These are phyloP conservation scores for Festucalex cinctus DNA, from an alignment of 2,113 vertebrate genomes.

Conservation along the genomic window DNA sequence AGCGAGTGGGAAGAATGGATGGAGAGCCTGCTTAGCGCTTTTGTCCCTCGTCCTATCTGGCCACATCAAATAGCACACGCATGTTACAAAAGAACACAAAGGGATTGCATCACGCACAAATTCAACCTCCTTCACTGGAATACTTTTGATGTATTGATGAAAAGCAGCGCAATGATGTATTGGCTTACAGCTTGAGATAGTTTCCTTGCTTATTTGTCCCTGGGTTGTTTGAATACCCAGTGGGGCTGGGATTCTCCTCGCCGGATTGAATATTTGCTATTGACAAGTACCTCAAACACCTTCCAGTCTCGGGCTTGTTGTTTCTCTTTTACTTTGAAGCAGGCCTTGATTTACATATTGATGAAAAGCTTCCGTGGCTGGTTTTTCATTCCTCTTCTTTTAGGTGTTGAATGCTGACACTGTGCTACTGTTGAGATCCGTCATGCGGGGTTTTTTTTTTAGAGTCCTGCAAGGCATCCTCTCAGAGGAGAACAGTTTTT, in stretches of 20 bases:
- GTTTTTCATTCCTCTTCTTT: slow-evolving; percentile 49
- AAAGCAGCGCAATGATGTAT: slow-evolving; percentile 43
- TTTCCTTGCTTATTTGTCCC: slow-evolving; percentile 7
- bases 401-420: slow-evolving; percentile 40
- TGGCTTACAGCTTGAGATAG: slow-evolving; percentile 23
- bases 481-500: slow-evolving; percentile 37
- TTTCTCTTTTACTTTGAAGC: slow-evolving; percentile 44
- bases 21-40: slow-evolving; percentile 15
- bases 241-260: slow-evolving; percentile 15
- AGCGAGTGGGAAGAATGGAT: slow-evolving; percentile 9
- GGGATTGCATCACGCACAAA: slow-evolving; percentile 63
- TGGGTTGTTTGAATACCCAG: slow-evolving; percentile 17
- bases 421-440: slow-evolving; percentile 41
- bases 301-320: slow-evolving; percentile 22
- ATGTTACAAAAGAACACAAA: slow-evolving; percentile 64
- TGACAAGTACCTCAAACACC: slow-evolving; percentile 37
- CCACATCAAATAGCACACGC: slow-evolving; percentile 29
- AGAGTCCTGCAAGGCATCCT: slow-evolving; percentile 35
- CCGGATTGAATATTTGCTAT: slow-evolving; percentile 30
- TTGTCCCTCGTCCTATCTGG: slow-evolving; percentile 7
- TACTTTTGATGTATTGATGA: slow-evolving; percentile 62
- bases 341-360: slow-evolving; percentile 56
- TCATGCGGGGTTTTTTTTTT: slow-evolving; percentile 39
- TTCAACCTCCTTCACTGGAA: slow-evolving; percentile 41
- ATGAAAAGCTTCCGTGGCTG: slow-evolving; percentile 56